phyloP scores from a whole-genome alignment of 2,113 vertebrate genomes.

The Ailuropoda melanoleuca region DNA sequence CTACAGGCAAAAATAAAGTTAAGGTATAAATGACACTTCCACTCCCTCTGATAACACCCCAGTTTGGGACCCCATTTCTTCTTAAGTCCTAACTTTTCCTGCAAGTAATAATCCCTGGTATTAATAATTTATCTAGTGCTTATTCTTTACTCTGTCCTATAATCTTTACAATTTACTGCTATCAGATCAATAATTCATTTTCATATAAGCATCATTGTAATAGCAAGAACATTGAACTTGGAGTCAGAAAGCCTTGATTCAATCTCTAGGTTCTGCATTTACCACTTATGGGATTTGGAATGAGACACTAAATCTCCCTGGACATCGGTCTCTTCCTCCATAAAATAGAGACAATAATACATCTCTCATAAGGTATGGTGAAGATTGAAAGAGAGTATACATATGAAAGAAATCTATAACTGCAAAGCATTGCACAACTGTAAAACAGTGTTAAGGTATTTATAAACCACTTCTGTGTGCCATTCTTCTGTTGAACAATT shows the following conservation, averaged over 20 bases:
- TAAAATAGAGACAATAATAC: neutral
- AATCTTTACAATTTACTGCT: neutral
- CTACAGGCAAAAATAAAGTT: neutral
- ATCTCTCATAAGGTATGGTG: neutral
- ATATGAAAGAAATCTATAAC: neutral
- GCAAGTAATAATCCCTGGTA: neutral
- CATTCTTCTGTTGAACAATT: neutral
- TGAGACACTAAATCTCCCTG: neutral
- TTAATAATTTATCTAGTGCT: neutral
- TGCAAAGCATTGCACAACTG: neutral
- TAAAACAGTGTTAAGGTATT: constrained; percentile 4
- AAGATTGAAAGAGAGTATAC: neutral
- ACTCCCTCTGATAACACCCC: neutral
- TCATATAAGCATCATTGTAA: neutral
- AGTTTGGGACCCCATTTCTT: neutral
- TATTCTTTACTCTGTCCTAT: neutral
- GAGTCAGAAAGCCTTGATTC: neutral
- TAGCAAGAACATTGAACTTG: neutral
- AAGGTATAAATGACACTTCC: neutral
- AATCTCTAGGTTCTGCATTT: neutral
- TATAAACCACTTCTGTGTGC: neutral
- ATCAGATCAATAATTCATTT: neutral
- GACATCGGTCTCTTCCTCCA: neutral
- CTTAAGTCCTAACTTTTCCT: neutral
- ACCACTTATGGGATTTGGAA: neutral